phyloP scores from a whole-genome alignment of 2,888 invertebrate species.

The Sycophila texana region DNA sequence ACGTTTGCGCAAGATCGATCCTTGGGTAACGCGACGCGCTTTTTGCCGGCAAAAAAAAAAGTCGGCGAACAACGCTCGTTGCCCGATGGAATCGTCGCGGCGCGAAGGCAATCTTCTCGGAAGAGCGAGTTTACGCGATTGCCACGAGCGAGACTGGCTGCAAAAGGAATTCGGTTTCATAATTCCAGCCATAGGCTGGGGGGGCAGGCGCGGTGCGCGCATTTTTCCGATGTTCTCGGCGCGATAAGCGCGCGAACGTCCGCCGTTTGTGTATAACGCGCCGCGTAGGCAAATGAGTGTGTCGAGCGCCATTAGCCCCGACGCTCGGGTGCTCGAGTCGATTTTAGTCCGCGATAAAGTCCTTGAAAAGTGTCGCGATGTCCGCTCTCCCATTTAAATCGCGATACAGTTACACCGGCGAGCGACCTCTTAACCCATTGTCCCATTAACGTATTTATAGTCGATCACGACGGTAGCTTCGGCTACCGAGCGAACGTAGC shows the following conservation, averaged over 20 bases:
- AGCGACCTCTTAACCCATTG: conserved; percentile 45
- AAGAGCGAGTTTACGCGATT: conserved; percentile 4
- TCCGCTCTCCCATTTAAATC: conserved; percentile 35
- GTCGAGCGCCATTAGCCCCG: conserved; percentile 21
- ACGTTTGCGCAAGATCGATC: neutral
- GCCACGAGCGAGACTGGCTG: neutral
- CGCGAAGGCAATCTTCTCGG: neutral
- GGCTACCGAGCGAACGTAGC: neutral
- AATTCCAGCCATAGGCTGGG: neutral
- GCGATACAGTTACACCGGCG: conserved; percentile 32
- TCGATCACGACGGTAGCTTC: neutral
- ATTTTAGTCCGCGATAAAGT: conserved; percentile 21
- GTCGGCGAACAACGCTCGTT: too few relatives aligned
- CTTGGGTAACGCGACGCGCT: neutral
- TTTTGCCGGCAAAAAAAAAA: neutral
- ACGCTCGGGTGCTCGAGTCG: conserved; percentile 7
- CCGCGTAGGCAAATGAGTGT: conserved; percentile 25
- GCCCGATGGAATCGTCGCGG: neutral
- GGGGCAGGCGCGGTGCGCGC: neutral
- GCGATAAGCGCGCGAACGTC: conserved; percentile 7
- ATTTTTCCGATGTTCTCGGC: conserved; percentile 6
- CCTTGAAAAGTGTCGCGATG: conserved; percentile 34
- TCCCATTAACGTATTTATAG: conserved; percentile 48
- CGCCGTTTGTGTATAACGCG: neutral
- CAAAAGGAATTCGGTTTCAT: conserved; percentile 25